phyloP scores from a whole-genome alignment of 2,797 vertebrate species.

The Dendrocincla fuliginosa region DNA sequence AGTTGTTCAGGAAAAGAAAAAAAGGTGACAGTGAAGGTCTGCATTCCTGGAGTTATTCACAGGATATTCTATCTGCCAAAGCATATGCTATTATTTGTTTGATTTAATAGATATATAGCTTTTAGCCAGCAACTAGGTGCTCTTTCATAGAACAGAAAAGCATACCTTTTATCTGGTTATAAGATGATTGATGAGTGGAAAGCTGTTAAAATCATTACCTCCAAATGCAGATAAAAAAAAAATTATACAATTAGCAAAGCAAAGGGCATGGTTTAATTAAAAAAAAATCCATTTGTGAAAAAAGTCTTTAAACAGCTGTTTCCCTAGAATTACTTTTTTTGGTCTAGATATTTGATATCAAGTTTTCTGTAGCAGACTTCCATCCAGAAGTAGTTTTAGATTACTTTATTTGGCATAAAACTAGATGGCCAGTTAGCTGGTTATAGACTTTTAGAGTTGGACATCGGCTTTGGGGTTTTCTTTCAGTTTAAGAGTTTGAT shows the following conservation, averaged over 20 bases:
- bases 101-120: background rate
- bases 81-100: background rate
- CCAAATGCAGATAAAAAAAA: background rate
- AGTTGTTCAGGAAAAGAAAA: background rate
- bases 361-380: background rate
- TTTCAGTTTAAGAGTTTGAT: background rate
- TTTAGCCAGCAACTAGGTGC: background rate
- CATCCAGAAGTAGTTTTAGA: background rate
- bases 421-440: background rate
- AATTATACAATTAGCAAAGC: background rate
- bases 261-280: background rate
- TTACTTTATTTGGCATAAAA: background rate
- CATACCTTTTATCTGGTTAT: background rate
- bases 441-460: background rate
- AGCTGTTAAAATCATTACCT: background rate
- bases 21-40: background rate
- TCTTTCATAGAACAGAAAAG: background rate
- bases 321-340: background rate
- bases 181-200: background rate
- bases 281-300: background rate
- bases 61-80: background rate
- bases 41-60: constrained; percentile 6
- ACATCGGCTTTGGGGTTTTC: background rate
- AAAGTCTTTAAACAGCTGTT: constrained; percentile 5
- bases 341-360: background rate